Evolutionary conservation across 2,113 vertebrate genomes (phyloP), one percentile per base, ranked within the genome.

Genomic region (Ciconia maguari): DNA sequence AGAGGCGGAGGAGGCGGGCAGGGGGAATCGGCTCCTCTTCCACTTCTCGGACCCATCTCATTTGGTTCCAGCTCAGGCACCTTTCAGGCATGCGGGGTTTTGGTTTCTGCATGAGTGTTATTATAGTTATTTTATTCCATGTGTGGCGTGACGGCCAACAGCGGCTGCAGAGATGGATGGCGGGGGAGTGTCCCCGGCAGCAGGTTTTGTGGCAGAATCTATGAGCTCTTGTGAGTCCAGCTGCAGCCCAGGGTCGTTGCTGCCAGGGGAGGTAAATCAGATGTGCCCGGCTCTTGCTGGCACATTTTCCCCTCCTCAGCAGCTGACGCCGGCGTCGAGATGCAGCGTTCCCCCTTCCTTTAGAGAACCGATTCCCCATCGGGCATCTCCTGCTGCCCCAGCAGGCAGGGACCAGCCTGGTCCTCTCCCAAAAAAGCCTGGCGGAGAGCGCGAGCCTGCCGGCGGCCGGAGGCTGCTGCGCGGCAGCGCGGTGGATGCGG

Each of bases 301-400:
- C 5, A 4, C 62, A 34, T 55, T 69, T 71, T 48, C 52, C 26
- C 26, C 8, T 55, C 30, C 34, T 55, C 0, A 0, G 24, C 25
- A 91, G 44, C 48, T 34, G 77, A 32, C 0, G 1, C 9, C 0
- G 0, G n/a, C 66, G 51, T 41, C 2, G 5, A 38, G 29, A 24
- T 69, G 24, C 41, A 80, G 34, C 11, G 19, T 95, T 69, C 66
- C 16, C 9, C 27, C 64, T 54, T 82, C 24, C 36, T 91, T 26
- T 83, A 64, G 64, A n/a, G 70, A 83, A 64, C 4, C 44, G 26
- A 24, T 44, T 76, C 25, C 27, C 14, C 13, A 42, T 48, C 0
- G 0, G 36, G 18, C 57, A 75, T 71, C 27, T 81, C 52, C n/a
- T 68, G 13, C 44, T 76, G 64, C 13, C 32, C n/a, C 17, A 36